These are phyloP conservation scores for Lasiommata megera DNA, from an alignment of 2,888 invertebrate species.

Conservation along the genomic window DNA sequence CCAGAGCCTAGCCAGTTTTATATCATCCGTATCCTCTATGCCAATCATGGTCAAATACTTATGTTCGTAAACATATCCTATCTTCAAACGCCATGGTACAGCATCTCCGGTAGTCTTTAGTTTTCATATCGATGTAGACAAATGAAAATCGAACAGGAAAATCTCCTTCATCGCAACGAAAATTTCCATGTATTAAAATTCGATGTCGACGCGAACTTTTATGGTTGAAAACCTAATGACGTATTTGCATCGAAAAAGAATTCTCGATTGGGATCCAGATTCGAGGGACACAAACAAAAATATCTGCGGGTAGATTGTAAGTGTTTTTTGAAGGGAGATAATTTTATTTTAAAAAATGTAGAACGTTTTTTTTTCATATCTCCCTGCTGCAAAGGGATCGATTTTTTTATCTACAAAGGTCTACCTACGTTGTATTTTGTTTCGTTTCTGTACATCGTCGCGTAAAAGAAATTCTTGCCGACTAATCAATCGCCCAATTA, in stretches of 20 bases:
- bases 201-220: constrained; percentile 56
- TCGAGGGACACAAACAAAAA: constrained; percentile 34
- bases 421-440: too few relatives aligned
- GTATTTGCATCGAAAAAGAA: constrained; percentile 70
- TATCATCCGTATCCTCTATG: too few relatives aligned
- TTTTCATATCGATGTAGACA: neutral
- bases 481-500: too few relatives aligned
- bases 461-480: too few relatives aligned
- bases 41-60: too few relatives aligned
- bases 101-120: neutral
- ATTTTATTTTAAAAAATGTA: neutral
- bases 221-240: constrained; percentile 58
- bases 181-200: constrained; percentile 65
- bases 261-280: constrained; percentile 40
- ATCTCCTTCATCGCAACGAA: constrained; percentile 20
- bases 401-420: too few relatives aligned
- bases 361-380: neutral
- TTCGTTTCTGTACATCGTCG: too few relatives aligned
- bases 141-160: constrained; percentile 12
- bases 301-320: constrained; percentile 14
- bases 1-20: too few relatives aligned
- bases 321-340: constrained; percentile 16
- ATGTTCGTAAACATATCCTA: too few relatives aligned
- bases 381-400: too few relatives aligned
- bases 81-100: too few relatives aligned